These are phyloP conservation scores for Agelaius tricolor DNA, from an alignment of 2,113 vertebrate species.

Conservation along the genomic window DNA sequence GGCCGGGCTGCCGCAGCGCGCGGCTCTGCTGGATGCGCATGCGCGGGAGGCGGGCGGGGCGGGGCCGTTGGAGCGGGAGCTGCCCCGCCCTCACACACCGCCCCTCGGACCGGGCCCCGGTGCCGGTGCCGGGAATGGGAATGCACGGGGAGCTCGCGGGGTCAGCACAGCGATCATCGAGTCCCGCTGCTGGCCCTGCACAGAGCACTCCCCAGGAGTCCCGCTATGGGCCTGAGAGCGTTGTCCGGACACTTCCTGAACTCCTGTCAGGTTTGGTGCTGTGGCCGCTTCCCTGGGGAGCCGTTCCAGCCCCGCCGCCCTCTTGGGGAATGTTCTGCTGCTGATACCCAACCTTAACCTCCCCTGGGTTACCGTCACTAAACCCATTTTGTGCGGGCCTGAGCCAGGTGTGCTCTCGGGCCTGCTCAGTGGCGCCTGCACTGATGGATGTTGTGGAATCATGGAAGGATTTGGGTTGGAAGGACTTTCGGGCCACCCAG, in stretches of 20 bases:
- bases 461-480: neutral
- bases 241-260: neutral
- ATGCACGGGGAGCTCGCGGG: neutral
- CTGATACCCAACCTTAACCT: rapidly evolving
- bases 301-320: neutral
- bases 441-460: rapidly evolving
- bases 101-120: too few species aligned
- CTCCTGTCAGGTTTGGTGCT: neutral
- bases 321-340: too few species aligned
- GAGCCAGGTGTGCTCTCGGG: rapidly evolving
- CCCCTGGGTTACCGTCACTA: too few species aligned
- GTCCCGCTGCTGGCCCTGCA: neutral
- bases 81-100: too few species aligned
- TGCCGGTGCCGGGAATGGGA: too few species aligned
- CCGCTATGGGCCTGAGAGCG: neutral
- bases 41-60: too few species aligned
- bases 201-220: rapidly evolving
- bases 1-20: too few species aligned
- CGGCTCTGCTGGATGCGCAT: too few species aligned
- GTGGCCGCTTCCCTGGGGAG: neutral
- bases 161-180: neutral
- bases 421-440: rapidly evolving
- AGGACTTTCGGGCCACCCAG: neutral
- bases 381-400: neutral
- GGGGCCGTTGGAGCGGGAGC: too few species aligned